Evolutionary conservation across 2,888 invertebrate genomes (phyloP), one percentile per base, ranked within the genome.

Genomic region (Rhamphomyia laevipes): DNA sequence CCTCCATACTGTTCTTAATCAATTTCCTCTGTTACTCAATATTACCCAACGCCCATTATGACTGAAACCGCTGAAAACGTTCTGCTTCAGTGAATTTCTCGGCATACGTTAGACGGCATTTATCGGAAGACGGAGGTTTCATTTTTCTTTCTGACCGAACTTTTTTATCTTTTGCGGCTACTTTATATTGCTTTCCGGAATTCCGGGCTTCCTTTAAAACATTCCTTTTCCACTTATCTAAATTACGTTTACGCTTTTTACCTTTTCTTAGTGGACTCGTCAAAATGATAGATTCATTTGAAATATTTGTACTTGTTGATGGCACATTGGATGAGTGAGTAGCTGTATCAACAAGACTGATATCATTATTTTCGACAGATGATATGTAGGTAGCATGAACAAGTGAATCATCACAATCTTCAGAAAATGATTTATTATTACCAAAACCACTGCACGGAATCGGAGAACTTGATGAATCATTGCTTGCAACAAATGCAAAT

Each of bases 161-260:
- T 30, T 44, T 45, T 13, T 27, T 42, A 15, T 41, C 15, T 33
- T 41, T 45, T 41, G 17, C 41, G 21, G 40, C 41, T 35, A 18
- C 18, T 41, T 49, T 42, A 41, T 41, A 21, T 13, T 21, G 41
- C 33, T 48, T 40, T 45, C 41, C 41, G 41, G 23, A 45, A 31
- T 48, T 48, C 15, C n/a, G 37, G n/a, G 15, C n/a, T 37, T 37
- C 15, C 37, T 48, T 48, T 44, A 21, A 27, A 33, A 49, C 11
- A 23, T 49, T 49, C 41, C 42, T 40, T 42, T 48, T 48, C 38
- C 44, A 48, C n/a, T 30, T 33, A 27, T 48, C 41, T 23, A 35
- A 21, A 40, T 44, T 44, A 35, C 43, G 33, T 27, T 43, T 47
- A 11, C 43, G 43, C 17, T 47, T 47, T 33, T 9, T 12, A 13